These are phyloP conservation scores for Rambutsinella grinnellia DNA, from an alignment of 2,888 invertebrate species.

Conservation along the genomic window DNA sequence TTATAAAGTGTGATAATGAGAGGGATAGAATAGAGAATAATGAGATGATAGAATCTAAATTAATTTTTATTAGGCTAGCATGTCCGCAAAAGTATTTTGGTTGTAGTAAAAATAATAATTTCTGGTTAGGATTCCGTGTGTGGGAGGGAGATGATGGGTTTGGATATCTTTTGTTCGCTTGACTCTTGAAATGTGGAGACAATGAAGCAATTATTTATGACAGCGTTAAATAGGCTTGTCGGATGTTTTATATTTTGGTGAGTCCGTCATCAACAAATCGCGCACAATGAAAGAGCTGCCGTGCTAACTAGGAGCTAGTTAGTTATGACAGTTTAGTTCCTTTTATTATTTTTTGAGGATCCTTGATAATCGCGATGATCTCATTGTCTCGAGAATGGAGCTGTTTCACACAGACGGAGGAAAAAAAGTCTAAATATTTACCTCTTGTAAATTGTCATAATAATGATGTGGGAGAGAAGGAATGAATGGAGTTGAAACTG, in stretches of 20 bases:
- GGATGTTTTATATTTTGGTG: slow-evolving; percentile 39
- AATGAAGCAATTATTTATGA: slow-evolving; percentile 55
- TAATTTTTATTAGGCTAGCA: too few species aligned
- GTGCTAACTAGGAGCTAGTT: slow-evolving; percentile 35
- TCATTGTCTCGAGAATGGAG: too few species aligned
- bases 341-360: slow-evolving; percentile 23
- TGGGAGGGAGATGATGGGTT: too few species aligned
- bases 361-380: too few species aligned
- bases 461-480: slow-evolving; percentile 8
- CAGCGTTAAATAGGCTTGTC: slow-evolving; percentile 53
- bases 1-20: too few species aligned
- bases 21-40: too few species aligned
- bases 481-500: neutral
- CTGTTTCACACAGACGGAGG: too few species aligned
- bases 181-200: slow-evolving; percentile 34
- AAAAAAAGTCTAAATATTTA: too few species aligned
- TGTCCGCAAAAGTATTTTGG: too few species aligned
- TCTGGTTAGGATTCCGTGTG: too few species aligned
- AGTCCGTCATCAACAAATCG: slow-evolving; percentile 40
- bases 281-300: slow-evolving; percentile 35
- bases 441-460: too few species aligned
- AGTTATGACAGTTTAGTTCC: slow-evolving; percentile 53
- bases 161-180: slow-evolving; percentile 44
- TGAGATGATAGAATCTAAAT: slow-evolving; percentile 16
- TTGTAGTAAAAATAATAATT: too few species aligned